A percentile compares a stretch with the other conserved stretches of the same genome.
These are phyloP conservation scores for Rallus limicola DNA, from an alignment of 2,113 vertebrate species.

Conservation along the genomic window DNA sequence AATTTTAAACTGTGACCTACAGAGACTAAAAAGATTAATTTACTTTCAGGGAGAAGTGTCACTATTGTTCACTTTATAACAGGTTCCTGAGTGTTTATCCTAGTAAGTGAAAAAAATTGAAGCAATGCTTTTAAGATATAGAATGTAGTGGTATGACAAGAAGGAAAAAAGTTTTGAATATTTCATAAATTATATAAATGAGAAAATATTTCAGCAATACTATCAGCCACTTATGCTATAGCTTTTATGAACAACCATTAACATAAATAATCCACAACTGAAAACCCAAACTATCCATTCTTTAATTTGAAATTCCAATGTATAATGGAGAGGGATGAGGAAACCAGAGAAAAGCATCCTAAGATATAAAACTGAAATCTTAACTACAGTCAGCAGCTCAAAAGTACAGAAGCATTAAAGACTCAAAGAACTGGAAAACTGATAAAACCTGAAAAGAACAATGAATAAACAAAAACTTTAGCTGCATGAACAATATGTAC, in stretches of 20 bases:
- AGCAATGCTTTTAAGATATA: background rate
- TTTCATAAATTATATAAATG: background rate
- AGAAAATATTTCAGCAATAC: background rate
- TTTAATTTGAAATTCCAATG: background rate
- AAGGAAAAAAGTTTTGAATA: background rate
- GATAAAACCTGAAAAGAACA: background rate
- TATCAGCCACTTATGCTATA: background rate
- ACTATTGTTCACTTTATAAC: background rate
- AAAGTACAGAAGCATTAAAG: background rate
- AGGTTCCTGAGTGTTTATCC: background rate
- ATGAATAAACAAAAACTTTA: background rate
- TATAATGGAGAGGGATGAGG: background rate
- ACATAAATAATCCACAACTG: background rate
- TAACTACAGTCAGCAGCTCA: background rate
- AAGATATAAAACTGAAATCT: background rate
- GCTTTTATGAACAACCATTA: background rate
- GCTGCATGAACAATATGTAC: background rate
- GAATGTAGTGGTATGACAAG: background rate
- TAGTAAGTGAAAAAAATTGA: background rate
- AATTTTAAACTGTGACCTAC: background rate
- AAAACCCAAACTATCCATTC: background rate
- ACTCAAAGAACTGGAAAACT: background rate
- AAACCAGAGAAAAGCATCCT: background rate
- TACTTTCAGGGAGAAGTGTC: background rate
- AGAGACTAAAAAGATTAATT: background rate